Conservation (phyloP, 1,140 invertebrate species). For the Drosophila nasuta region DNA sequence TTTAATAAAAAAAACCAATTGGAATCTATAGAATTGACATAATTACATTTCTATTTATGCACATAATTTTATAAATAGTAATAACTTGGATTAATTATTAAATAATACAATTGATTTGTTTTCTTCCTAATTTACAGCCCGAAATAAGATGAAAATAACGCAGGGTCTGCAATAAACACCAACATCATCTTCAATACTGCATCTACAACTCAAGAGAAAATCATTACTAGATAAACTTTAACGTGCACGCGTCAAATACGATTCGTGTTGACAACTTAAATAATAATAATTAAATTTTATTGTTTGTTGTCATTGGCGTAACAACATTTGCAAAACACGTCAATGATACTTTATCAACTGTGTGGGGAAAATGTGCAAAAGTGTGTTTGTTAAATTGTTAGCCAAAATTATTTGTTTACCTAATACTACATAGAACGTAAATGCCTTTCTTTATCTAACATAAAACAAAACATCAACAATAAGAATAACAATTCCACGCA, state of each 20-base stretch:
- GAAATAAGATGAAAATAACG: constrained; percentile 26
- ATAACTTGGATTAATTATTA: not conserved
- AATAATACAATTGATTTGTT: constrained; percentile 3
- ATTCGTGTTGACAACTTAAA: constrained; percentile 40
- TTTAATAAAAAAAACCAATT: too few species aligned
- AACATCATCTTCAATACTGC: constrained; percentile 3
- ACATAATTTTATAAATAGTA: not conserved
- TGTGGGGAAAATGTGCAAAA: constrained; percentile 72
- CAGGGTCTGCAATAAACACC: constrained; percentile 30
- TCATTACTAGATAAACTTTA: constrained; percentile 24
- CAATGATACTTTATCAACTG: constrained; percentile 49
- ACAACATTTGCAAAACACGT: constrained; percentile 58
- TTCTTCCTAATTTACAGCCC: constrained; percentile 39
- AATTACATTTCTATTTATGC: too few species aligned
- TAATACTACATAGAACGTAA: constrained; percentile 69
- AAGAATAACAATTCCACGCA: constrained; percentile 8
- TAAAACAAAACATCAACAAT: constrained; percentile 1
- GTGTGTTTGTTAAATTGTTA: constrained; percentile 80
- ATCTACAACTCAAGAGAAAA: constrained; percentile 14
- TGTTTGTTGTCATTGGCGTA: constrained; percentile 40
- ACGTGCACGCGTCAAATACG: constrained; percentile 26
- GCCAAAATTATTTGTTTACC: constrained; percentile 80
- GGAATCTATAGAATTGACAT: too few species aligned
- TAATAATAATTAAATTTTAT: constrained; percentile 23
- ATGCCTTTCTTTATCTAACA: constrained; percentile 56